phyloP scores from a whole-genome alignment of 2,113 vertebrate species.

The Oenanthe melanoleuca region DNA sequence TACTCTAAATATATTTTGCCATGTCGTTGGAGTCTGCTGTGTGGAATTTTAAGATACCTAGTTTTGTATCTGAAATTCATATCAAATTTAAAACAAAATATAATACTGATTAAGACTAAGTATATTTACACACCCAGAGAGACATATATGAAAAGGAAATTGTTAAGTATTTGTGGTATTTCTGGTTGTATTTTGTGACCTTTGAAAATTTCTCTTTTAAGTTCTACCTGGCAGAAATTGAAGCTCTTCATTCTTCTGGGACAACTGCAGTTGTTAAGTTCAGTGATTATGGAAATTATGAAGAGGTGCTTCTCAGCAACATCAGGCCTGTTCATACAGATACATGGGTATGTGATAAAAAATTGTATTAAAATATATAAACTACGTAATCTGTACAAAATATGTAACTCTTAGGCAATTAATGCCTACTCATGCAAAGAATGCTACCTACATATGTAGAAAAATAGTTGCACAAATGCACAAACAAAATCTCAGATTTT shows the following conservation, averaged over 20 bases:
- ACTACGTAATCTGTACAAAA: slow-evolving; percentile 57
- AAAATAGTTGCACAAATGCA: not conserved
- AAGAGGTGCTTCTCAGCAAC: slow-evolving; percentile 96
- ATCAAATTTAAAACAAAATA: not conserved
- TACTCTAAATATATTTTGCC: not conserved
- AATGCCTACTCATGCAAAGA: slow-evolving; percentile 12
- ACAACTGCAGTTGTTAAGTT: slow-evolving; percentile 97
- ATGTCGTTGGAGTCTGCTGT: not conserved
- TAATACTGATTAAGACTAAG: not conserved
- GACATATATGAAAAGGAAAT: not conserved
- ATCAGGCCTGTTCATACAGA: slow-evolving; percentile 89
- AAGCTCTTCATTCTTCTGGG: slow-evolving; percentile 95
- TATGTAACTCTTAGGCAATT: slow-evolving; percentile 28
- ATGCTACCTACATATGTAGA: not conserved
- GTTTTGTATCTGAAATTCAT: not conserved
- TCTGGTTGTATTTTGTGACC: not conserved
- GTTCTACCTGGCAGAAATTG: slow-evolving; percentile 95
- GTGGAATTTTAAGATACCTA: not conserved
- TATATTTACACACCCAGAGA: accelerated
- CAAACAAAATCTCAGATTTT: not conserved
- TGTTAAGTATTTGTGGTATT: not conserved
- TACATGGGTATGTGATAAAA: slow-evolving; percentile 85
- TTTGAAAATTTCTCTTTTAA: slow-evolving; percentile 70
- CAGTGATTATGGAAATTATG: slow-evolving; percentile 97
- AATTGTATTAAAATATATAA: slow-evolving; percentile 71